A percentile compares a stretch with the other conserved stretches of the same genome.
These are phyloP conservation scores for Portevinia maculata DNA, from an alignment of 2,888 invertebrate genomes.

Conservation along the genomic window DNA sequence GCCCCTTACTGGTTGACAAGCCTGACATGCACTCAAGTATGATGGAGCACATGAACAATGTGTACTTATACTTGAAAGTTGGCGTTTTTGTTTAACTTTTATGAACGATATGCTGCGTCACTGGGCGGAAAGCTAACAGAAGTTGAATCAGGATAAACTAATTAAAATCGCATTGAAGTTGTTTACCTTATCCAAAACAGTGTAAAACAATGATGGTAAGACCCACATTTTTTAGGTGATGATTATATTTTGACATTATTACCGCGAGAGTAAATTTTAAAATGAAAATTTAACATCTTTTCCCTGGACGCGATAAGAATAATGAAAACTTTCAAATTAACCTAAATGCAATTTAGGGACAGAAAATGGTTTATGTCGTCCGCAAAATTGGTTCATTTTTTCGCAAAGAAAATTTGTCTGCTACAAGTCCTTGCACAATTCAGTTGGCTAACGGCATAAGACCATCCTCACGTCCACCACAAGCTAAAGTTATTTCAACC, in stretches of 20 bases:
- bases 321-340: constrained; percentile 49
- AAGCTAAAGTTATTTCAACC: constrained; percentile 23
- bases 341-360: neutral
- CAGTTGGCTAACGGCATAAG: neutral
- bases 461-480: neutral
- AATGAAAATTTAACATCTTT: constrained; percentile 35
- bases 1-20: constrained; percentile 34
- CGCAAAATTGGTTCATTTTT: constrained; percentile 55
- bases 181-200: neutral
- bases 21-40: constrained; percentile 15
- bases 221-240: no score
- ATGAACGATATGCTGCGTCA: constrained; percentile 1
- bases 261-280: neutral
- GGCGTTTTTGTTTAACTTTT: constrained; percentile 30
- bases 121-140: neutral
- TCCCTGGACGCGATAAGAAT: constrained; percentile 39
- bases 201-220: no score
- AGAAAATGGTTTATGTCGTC: constrained; percentile 37
- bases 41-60: constrained; percentile 9
- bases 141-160: neutral
- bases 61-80: constrained; percentile 31
- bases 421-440: constrained; percentile 41
- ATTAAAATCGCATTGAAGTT: constrained; percentile 3
- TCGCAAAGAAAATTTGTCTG: constrained; percentile 29
- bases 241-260: no score